Base-by-base conservation (phyloP, 2,797 vertebrate genomes). In the Syndactyla subalaris region DNA sequence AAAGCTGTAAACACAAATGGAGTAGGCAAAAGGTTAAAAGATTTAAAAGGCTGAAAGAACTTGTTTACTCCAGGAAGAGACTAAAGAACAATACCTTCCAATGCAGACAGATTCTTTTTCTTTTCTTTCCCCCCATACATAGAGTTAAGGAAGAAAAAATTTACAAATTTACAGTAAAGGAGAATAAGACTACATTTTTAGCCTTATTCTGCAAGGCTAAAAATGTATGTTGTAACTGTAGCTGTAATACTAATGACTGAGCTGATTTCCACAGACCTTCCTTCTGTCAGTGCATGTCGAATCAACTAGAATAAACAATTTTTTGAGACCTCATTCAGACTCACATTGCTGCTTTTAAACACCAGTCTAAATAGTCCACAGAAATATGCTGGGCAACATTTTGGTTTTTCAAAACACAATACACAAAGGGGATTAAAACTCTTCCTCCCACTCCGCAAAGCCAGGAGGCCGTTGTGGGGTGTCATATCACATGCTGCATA, bases 281-380 rank as follows among this genome's bases (percentile, higher is more conserved):
- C 34, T 54, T 71, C 26, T 16, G 12, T 21, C 0, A 5, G 20
- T 3, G 0, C n/a, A 17, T 15, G 29, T 10, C 0, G 0, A 59
- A 83, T 43, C 27, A 66, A 51, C n/a, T 8, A 5, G 8, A 78
- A 81, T 14, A 59, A 93, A 55, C 6, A 2, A 34, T 17, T 61
- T 27, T 36, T 85, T 32, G 38, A 81, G 23, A 68, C 29, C 45
- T 43, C 0, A 0, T 36, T 86, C n/a, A 45, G 52, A 85, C 30
- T 83, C 34, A 24, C 24, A 24, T 30, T 52, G 24, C 59, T 77
- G 36, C 23, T 80, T 85, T 89, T 71, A 88, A 74, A 76, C 10
- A 57, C 19, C 22, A 73, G 7, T 27, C 32, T 46, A n/a, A 72
- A 23, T 4, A 46, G n/a, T 17, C 32, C 49, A 78, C n/a, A 38